Conservation (phyloP, 2,113 vertebrate species). For the Ahaetulla prasina region DNA sequence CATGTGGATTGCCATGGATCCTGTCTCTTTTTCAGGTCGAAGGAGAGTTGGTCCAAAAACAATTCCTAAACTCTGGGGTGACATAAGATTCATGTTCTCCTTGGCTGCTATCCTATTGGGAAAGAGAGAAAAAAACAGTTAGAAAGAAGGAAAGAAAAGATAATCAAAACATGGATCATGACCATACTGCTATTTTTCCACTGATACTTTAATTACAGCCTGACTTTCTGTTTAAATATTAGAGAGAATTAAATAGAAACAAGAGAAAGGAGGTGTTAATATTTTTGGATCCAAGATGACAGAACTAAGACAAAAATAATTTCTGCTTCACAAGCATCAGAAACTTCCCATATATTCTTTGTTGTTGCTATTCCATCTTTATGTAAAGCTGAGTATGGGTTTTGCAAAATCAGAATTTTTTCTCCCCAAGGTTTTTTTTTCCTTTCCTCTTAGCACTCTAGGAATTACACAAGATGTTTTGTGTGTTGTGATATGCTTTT, state of each 20-base stretch:
- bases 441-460: not conserved
- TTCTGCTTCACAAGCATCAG: not conserved
- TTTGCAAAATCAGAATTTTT: not conserved
- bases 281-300: not conserved
- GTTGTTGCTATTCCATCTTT: not conserved
- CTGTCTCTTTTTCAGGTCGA: constrained; percentile 82
- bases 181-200: not conserved
- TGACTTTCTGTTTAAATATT: constrained; percentile 10
- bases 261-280: not conserved
- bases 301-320: not conserved
- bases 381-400: not conserved
- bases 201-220: not conserved
- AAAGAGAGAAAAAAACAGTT: constrained; percentile 48
- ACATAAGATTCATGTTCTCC: constrained; percentile 89
- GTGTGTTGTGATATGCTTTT: too few species aligned
- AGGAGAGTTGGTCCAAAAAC: constrained; percentile 95
- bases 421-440: not conserved
- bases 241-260: not conserved
- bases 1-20: constrained; percentile 92
- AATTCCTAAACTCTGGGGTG: constrained; percentile 89
- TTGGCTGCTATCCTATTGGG: constrained; percentile 80
- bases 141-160: constrained; percentile 34
- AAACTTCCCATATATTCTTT: not conserved
- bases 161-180: not conserved
- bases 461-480: not conserved